Conservation (phyloP, 1,140 invertebrate genomes). For the Eurosta solidaginis region DNA sequence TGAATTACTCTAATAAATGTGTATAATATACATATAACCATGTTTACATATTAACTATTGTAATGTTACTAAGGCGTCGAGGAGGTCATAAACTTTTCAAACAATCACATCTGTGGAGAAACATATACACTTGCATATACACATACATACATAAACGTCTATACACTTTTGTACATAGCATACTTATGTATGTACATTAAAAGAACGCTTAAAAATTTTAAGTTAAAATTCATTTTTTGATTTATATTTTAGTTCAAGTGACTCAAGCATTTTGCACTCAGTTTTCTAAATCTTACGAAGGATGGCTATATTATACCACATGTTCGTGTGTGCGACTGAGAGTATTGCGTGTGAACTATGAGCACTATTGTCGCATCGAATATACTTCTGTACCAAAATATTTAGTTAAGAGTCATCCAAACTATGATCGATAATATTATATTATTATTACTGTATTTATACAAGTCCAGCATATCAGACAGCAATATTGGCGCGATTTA, state of each 20-base stretch:
- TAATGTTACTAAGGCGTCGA: neutral
- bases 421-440: too few relatives aligned
- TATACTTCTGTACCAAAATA: too few relatives aligned
- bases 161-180: too few relatives aligned
- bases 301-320: neutral
- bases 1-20: too few relatives aligned
- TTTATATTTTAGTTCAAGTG: neutral
- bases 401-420: too few relatives aligned
- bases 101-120: neutral
- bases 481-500: too few relatives aligned
- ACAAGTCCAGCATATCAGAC: too few relatives aligned
- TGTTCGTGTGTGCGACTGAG: neutral
- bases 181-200: neutral
- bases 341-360: neutral
- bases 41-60: neutral
- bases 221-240: too few relatives aligned
- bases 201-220: neutral
- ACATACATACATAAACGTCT: neutral
- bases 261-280: neutral
- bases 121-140: neutral
- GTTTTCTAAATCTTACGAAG: neutral
- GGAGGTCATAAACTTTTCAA: conserved; percentile 13
- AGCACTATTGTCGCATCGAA: too few relatives aligned
- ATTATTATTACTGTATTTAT: too few relatives aligned
- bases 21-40: neutral